Conservation (phyloP, 2,113 vertebrate species). For the Cranoglanis bouderius region DNA sequence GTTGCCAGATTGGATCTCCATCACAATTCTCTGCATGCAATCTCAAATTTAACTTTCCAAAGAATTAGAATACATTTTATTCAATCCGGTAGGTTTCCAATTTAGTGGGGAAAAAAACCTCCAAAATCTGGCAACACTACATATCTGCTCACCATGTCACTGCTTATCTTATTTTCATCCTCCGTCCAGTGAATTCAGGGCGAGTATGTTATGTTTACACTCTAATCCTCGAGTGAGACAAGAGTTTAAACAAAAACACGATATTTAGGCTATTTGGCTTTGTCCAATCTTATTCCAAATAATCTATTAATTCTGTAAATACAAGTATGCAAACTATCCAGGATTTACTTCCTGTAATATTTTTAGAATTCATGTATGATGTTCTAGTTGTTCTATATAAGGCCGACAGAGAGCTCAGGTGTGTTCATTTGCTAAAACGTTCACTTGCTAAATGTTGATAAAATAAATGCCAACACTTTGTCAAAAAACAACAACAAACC, state of each 20-base stretch:
- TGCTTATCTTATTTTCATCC: slow-evolving; percentile 27
- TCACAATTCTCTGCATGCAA: background rate
- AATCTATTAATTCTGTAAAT: background rate
- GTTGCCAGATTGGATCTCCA: slow-evolving; percentile 19
- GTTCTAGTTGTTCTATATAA: background rate
- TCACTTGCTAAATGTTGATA: background rate
- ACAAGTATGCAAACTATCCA: background rate
- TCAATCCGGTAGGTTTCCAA: background rate
- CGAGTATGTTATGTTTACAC: background rate
- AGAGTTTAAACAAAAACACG: background rate
- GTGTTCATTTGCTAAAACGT: background rate
- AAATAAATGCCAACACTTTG: background rate
- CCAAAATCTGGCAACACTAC: slow-evolving; percentile 30
- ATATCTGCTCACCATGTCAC: slow-evolving; percentile 32
- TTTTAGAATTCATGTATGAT: background rate
- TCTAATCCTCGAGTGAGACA: background rate
- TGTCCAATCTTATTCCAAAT: background rate
- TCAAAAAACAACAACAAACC: background rate
- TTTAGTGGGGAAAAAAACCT: background rate
- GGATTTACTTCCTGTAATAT: background rate
- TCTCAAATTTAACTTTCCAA: background rate
- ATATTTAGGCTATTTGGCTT: background rate
- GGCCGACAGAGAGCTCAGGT: background rate
- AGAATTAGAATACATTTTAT: background rate
- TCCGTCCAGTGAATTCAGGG: background rate